These are phyloP conservation scores for Rhynchonycteris naso DNA, from an alignment of 2,797 vertebrate genomes.

Conservation along the genomic window DNA sequence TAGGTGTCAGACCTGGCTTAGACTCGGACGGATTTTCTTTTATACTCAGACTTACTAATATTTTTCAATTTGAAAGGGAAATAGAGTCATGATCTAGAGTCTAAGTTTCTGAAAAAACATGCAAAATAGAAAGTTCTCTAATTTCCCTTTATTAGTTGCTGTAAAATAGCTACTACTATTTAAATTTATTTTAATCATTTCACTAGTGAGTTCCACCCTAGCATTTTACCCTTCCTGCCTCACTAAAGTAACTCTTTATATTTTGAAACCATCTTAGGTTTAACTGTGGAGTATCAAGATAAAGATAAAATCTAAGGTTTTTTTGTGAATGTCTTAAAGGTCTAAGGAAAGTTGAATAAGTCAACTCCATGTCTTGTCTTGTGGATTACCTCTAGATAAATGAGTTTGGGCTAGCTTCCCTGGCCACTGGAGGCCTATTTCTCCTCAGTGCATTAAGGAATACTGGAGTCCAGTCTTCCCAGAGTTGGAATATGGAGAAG, in stretches of 20 bases:
- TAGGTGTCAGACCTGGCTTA: background rate
- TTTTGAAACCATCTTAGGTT: background rate
- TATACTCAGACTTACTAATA: background rate
- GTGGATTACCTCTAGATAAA: background rate
- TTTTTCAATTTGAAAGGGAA: background rate
- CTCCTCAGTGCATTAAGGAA: background rate
- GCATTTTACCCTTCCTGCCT: background rate
- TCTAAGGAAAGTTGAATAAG: background rate
- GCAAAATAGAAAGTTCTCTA: background rate
- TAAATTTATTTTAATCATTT: background rate
- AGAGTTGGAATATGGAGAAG: background rate
- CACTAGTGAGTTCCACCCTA: background rate
- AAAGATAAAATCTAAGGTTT: background rate
- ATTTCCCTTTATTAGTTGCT: constrained; percentile 1
- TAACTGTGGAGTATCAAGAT: background rate
- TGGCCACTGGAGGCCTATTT: rapidly evolving
- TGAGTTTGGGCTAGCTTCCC: background rate
- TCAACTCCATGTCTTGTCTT: background rate
- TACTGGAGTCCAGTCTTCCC: background rate
- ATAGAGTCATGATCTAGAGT: background rate
- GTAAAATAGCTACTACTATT: background rate
- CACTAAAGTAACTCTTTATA: background rate
- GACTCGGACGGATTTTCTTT: background rate
- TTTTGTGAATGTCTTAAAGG: background rate
- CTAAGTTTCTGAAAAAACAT: background rate